Evolutionary conservation across 2,797 vertebrate genomes (phyloP).

Genomic region (Acanthurus leucopareius): DNA sequence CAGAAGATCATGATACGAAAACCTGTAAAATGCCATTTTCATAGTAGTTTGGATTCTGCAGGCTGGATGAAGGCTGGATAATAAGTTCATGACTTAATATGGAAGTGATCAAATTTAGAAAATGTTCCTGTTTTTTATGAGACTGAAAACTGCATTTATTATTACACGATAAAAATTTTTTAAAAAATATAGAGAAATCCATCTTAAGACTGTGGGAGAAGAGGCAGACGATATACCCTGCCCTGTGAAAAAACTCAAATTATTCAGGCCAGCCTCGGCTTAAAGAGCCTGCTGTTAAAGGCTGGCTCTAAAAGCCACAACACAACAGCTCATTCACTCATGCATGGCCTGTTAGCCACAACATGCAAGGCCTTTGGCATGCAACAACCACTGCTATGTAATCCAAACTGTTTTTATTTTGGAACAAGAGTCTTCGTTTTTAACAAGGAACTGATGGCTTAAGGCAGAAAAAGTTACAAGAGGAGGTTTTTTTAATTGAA

Average conservation of each 20-base stretch:
- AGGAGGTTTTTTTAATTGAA: too few species aligned
- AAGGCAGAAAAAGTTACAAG: background rate
- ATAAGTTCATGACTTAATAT: too few species aligned
- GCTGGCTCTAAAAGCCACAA: slow-evolving; percentile 53
- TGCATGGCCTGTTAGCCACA: slow-evolving; percentile 50
- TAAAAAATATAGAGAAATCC: background rate
- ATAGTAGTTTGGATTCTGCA: too few species aligned
- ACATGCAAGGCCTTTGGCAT: slow-evolving; percentile 61
- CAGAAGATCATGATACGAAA: too few species aligned
- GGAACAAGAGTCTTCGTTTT: background rate
- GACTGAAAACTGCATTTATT: too few species aligned
- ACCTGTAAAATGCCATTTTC: too few species aligned
- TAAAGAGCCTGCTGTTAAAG: slow-evolving; percentile 38
- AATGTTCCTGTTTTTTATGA: too few species aligned
- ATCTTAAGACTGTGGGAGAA: background rate
- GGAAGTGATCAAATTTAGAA: too few species aligned
- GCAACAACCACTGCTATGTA: slow-evolving; percentile 24
- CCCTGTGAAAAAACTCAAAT: slow-evolving; percentile 7
- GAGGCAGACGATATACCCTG: background rate
- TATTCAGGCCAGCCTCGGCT: slow-evolving; percentile 35
- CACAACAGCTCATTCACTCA: slow-evolving; percentile 55
- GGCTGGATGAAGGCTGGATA: too few species aligned
- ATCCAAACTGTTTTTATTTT: slow-evolving; percentile 2
- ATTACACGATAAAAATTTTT: background rate
- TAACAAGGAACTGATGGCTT: background rate